Evolutionary conservation across 2,888 invertebrate species (phyloP).

Genomic region (Euclidia mi): DNA sequence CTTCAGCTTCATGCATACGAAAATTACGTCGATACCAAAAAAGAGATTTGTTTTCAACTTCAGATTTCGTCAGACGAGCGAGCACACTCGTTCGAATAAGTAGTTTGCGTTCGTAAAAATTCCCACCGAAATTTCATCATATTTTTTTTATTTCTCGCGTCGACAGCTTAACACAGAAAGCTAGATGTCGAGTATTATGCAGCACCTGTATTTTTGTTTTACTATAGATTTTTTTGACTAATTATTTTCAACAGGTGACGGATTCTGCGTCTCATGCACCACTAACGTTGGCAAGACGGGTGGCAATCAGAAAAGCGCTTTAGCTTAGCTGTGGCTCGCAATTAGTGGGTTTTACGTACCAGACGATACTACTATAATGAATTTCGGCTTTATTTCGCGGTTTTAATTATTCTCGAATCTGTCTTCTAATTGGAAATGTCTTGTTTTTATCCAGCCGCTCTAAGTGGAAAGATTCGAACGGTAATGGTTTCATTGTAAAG

Average conservation of each 20-base stretch:
- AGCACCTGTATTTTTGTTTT: conserved; percentile 87
- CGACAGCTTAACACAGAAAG: conserved; percentile 81
- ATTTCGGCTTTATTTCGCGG: conserved; percentile 44
- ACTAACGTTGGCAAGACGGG: conserved; percentile 75
- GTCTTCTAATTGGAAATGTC: conserved; percentile 29
- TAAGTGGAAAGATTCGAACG: neutral
- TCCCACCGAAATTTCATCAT: conserved; percentile 60
- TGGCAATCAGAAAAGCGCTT: conserved; percentile 77
- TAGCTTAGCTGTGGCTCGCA: conserved; percentile 82
- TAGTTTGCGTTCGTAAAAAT: conserved; percentile 71
- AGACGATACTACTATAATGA: conserved; percentile 55
- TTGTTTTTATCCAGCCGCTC: conserved; percentile 5
- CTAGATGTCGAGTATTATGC: conserved; percentile 76
- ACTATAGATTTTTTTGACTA: conserved; percentile 88
- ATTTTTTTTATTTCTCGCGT: conserved; percentile 65
- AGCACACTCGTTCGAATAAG: conserved; percentile 71
- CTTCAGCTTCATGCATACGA: conserved; percentile 12
- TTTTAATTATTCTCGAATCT: conserved; percentile 39
- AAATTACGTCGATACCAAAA: conserved; percentile 52
- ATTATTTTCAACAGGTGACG: conserved; percentile 90
- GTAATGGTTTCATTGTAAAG: conserved; percentile 1
- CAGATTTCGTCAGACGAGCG: conserved; percentile 69
- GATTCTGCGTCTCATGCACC: conserved; percentile 86
- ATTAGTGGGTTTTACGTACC: conserved; percentile 78
- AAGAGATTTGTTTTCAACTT: conserved; percentile 70